Percentiles rank a stretch among this genome's conserved stretches.
Conservation (phyloP, 2,888 invertebrate species). For the Mythimna lalbum region DNA sequence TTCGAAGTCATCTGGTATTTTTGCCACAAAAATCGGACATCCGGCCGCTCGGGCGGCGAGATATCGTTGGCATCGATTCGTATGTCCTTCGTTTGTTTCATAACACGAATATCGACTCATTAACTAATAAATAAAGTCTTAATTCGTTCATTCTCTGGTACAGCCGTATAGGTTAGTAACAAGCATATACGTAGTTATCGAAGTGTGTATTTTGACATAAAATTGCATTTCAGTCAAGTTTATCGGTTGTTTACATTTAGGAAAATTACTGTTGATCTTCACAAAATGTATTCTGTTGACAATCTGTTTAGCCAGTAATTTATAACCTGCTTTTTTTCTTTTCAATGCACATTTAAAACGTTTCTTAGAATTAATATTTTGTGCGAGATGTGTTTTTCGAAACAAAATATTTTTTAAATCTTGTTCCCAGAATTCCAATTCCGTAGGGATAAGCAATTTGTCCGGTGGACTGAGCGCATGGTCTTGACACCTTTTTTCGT, state of each 20-base stretch:
- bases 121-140: slow-evolving; percentile 42
- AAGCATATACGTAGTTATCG: slow-evolving; percentile 17
- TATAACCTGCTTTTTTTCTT: slow-evolving; percentile 7
- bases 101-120: slow-evolving; percentile 49
- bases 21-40: slow-evolving; percentile 62
- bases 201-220: slow-evolving; percentile 37
- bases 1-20: slow-evolving; percentile 43
- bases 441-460: background rate
- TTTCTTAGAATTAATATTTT: slow-evolving; percentile 24
- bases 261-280: slow-evolving; percentile 43
- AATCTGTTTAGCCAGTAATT: slow-evolving; percentile 33
- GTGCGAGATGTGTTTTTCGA: background rate
- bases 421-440: background rate
- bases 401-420: background rate
- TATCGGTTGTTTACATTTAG: slow-evolving; percentile 57
- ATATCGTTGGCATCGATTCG: slow-evolving; percentile 60
- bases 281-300: slow-evolving; percentile 33
- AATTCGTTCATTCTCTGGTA: slow-evolving; percentile 27
- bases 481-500: background rate
- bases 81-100: slow-evolving; percentile 57
- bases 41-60: slow-evolving; percentile 54
- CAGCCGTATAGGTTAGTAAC: slow-evolving; percentile 19
- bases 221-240: slow-evolving; percentile 41
- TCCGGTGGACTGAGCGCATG: background rate
- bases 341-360: background rate